Base-by-base conservation (phyloP, 2,797 vertebrate species). In the Pipistrellus pipistrellus region DNA sequence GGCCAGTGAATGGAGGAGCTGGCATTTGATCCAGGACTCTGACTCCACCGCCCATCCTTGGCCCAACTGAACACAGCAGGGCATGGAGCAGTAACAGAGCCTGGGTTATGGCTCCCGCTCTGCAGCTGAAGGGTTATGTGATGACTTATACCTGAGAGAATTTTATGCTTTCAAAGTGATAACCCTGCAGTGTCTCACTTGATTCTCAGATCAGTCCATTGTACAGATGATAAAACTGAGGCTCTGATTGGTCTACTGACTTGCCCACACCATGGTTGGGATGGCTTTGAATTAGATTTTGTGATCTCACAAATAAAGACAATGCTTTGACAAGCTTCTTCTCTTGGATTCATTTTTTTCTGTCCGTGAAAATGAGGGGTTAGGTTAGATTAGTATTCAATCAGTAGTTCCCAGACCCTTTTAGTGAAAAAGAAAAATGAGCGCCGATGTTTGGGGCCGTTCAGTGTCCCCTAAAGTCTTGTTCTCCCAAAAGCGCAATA, bases 311-410 rank as follows among this genome's bases (percentile, higher is more conserved):
- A 90, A 88, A 59, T 75, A 81, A 90, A 85, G 72, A 53, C 41
- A 46, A 55, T 73, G 82, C 75, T 85, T 77, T 76, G 44, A 89
- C 55, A 76, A 69, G 71, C 41, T 21, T 53, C 8, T 92, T 90
- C 48, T 93, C 59, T 96, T 82, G 38, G 20, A 87, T 89, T 91
- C 9, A 18, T 68, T 86, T 93, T 92, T 92, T 92, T 44, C 27
- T 69, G 41, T 69, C 25, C 51, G 18, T 91, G 78, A 90, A 68
- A 96, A 85, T 76, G 69, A 85, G 21, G 21, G 48, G 2, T 41
- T 88, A 18, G 85, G 73, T 85, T 87, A 72, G 73, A 68, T 72
- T 23, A 27, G 9, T 21, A 90, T 57, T 51, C 53, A 85, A 53
- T 30, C 38, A 55, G 30, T 72, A 46, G n/a, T 93, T 93, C 53